A percentile compares a stretch with the other conserved stretches of the same genome.
phyloP scores from a whole-genome alignment of 2,113 vertebrate species.

The Nerophis lumbriciformis region DNA sequence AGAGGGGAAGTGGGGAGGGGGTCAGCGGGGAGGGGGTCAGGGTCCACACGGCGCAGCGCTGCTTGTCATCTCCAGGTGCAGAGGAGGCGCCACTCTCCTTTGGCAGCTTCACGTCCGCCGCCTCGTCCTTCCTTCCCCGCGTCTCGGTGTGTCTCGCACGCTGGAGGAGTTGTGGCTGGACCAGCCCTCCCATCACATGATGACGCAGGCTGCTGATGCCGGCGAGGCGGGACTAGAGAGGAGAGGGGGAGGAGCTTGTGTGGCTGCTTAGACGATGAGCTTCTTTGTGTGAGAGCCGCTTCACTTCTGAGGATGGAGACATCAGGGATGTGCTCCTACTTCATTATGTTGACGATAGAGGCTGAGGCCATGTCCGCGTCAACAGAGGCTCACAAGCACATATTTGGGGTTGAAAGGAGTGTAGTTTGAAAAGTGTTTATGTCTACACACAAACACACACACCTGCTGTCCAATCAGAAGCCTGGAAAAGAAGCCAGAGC shows the following conservation, averaged over 20 bases:
- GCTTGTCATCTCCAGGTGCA: constrained; percentile 85
- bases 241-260: constrained; percentile 58
- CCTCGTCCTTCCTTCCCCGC: constrained; percentile 38
- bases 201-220: constrained; percentile 22
- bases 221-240: constrained; percentile 72
- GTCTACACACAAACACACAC: too few relatives aligned
- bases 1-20: too few relatives aligned
- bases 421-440: too few relatives aligned
- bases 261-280: constrained; percentile 76
- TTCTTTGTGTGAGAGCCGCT: constrained; percentile 79
- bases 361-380: too few relatives aligned
- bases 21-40: constrained; percentile 68
- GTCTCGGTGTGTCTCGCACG: constrained; percentile 33
- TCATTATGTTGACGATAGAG: too few relatives aligned
- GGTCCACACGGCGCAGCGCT: constrained; percentile 81
- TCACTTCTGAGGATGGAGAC: neutral
- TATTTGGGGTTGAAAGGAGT: too few relatives aligned
- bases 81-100: constrained; percentile 31
- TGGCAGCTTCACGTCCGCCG: constrained; percentile 46
- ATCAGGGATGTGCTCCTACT: neutral
- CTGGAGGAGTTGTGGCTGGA: constrained; percentile 85
- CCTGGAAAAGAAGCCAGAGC: too few relatives aligned
- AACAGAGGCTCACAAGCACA: too few relatives aligned
- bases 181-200: constrained; percentile 62
- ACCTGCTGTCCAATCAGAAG: too few relatives aligned